Evolutionary conservation across 2,113 vertebrate species (phyloP).

Genomic region (Tapirus terrestris): DNA sequence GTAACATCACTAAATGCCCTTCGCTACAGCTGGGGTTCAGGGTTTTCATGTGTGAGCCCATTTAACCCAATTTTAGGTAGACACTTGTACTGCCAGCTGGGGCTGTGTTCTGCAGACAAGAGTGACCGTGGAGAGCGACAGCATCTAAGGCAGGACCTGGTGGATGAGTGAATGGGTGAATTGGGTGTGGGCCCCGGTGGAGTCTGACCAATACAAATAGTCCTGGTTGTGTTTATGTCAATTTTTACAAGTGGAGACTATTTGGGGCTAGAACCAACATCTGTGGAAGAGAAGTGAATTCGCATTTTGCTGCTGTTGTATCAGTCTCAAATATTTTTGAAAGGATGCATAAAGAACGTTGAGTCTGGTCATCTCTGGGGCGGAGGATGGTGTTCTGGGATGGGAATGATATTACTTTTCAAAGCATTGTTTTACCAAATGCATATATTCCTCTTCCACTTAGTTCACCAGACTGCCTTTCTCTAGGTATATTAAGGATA

Average conservation of each 20-base stretch:
- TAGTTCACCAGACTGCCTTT: neutral
- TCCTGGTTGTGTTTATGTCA: neutral
- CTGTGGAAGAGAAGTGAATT: neutral
- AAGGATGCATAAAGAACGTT: neutral
- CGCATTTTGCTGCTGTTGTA: fast-evolving
- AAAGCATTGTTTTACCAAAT: neutral
- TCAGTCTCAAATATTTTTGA: neutral
- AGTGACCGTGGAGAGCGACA: neutral
- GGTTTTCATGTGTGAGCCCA: neutral
- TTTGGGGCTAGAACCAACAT: too few species aligned
- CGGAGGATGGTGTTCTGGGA: neutral
- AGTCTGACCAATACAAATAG: neutral
- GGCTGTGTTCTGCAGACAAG: neutral
- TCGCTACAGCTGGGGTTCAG: neutral
- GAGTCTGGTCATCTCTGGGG: neutral
- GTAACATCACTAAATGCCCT: neutral
- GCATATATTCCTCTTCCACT: neutral
- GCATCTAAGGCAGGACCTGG: fast-evolving
- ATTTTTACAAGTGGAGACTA: neutral
- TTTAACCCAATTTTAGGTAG: neutral
- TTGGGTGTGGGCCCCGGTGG: neutral
- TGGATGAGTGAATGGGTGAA: neutral
- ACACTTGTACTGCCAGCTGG: neutral
- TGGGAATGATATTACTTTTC: neutral
- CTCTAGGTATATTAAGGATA: neutral